Evolutionary conservation across 92 coral and sea anemone species (phyloP).

Genomic region (Epizoanthus fatuus): DNA sequence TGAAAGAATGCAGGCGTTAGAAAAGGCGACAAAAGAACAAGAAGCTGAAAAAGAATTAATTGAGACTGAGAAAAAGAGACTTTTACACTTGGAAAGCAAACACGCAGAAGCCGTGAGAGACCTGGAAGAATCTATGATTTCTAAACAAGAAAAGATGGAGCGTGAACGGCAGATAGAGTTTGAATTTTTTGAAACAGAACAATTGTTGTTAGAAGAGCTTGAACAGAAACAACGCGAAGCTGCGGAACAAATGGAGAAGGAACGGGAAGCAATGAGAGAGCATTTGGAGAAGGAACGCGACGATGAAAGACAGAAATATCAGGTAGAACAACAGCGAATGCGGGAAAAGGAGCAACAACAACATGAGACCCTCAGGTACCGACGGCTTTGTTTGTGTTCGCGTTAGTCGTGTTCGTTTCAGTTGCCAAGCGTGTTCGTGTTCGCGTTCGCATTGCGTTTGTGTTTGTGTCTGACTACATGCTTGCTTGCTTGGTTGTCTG

Average conservation of each 20-base stretch:
- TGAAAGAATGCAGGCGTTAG: constrained; percentile 88
- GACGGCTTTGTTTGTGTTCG: not conserved
- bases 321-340: constrained; percentile 78
- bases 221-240: constrained; percentile 98
- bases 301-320: constrained; percentile 78
- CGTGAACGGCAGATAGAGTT: constrained; percentile 98
- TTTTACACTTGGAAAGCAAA: constrained; percentile 87
- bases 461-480: too few species aligned
- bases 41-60: constrained; percentile 90
- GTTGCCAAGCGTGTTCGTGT: too few species aligned
- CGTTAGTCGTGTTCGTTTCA: too few species aligned
- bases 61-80: constrained; percentile 89
- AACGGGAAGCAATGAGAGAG: constrained; percentile 83
- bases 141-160: constrained; percentile 98
- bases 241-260: constrained; percentile 95
- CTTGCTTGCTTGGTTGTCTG: too few species aligned
- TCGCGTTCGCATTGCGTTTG: too few species aligned
- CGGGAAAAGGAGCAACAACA: constrained; percentile 87
- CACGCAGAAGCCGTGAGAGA: constrained; percentile 89
- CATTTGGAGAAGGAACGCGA: constrained; percentile 92
- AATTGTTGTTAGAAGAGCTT: constrained; percentile 92
- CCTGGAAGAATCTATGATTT: constrained; percentile 94
- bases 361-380: constrained; percentile 85
- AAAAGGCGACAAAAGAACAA: constrained; percentile 93
- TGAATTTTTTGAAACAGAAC: constrained; percentile 99